phyloP scores from a whole-genome alignment of 1,140 invertebrate species.

The Sipha flava region DNA sequence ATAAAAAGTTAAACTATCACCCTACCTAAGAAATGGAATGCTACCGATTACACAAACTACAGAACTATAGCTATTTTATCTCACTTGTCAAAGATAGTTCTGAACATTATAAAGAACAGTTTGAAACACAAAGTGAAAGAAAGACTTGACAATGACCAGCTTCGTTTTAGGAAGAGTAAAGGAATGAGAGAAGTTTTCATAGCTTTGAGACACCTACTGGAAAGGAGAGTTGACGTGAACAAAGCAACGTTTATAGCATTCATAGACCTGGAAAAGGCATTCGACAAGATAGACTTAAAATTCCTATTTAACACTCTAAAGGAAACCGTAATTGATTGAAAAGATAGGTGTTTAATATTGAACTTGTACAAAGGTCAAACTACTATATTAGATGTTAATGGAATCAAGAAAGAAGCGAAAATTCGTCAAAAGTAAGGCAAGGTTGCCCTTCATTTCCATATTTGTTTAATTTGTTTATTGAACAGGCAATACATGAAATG shows the following conservation, averaged over 20 bases:
- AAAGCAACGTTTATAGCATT: constrained; percentile 24
- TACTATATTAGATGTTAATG: neutral
- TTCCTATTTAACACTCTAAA: constrained; percentile 27
- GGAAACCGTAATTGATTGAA: constrained; percentile 20
- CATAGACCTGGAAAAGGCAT: constrained; percentile 22
- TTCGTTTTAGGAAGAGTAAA: constrained; percentile 11
- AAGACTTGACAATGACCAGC: constrained; percentile 17
- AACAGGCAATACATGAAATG: constrained; percentile 22
- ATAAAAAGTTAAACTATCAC: constrained; percentile 21
- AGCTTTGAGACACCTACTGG: constrained; percentile 3
- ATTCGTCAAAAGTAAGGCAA: constrained; percentile 22
- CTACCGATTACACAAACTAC: constrained; percentile 26
- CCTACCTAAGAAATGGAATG: constrained; percentile 30
- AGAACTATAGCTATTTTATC: neutral
- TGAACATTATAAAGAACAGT: constrained; percentile 26
- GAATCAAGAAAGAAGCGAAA: constrained; percentile 8
- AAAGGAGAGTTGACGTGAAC: constrained; percentile 23
- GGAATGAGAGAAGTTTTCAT: constrained; percentile 22
- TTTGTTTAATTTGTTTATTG: constrained; percentile 34
- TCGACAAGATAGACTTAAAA: constrained; percentile 29
- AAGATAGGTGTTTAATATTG: neutral
- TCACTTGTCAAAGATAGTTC: constrained; percentile 16
- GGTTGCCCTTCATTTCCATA: neutral
- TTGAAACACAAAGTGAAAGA: neutral
- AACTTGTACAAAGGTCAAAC: neutral